Evolutionary conservation across 2,113 vertebrate genomes (phyloP).

Genomic region (Cyanoramphus novaezelandiae): DNA sequence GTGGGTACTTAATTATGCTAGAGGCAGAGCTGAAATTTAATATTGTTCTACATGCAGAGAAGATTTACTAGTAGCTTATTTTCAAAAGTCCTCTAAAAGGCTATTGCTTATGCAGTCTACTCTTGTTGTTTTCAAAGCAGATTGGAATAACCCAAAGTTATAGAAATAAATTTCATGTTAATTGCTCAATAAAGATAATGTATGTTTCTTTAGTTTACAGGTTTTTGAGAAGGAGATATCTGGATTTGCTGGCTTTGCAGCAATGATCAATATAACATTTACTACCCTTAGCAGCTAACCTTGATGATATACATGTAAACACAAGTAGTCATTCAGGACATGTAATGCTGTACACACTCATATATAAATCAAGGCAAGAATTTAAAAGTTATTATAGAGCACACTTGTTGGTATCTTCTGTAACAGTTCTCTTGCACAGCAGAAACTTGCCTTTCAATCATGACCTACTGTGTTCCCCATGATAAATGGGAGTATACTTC

Average conservation of each 20-base stretch:
- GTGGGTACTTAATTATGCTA: slow-evolving; percentile 75
- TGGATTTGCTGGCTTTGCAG: slow-evolving; percentile 19
- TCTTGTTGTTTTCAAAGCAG: slow-evolving; percentile 1
- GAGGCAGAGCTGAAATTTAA: slow-evolving; percentile 69
- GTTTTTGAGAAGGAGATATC: not conserved
- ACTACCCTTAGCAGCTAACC: not conserved
- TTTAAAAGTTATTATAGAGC: not conserved
- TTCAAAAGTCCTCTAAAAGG: slow-evolving; percentile 51
- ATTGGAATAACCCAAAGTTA: slow-evolving; percentile 38
- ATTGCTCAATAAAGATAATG: slow-evolving; percentile 48
- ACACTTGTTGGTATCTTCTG: not conserved
- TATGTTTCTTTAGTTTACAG: slow-evolving; percentile 18
- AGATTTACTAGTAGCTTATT: slow-evolving; percentile 55
- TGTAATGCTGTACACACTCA: not conserved
- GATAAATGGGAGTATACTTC: rapidly evolving
- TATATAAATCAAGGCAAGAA: not conserved
- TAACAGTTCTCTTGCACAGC: not conserved
- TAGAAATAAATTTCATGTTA: slow-evolving; percentile 57
- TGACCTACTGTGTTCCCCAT: not conserved
- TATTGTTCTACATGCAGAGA: slow-evolving; percentile 51
- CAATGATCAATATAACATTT: slow-evolving; percentile 1
- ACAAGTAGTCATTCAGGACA: not conserved
- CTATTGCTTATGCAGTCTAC: not conserved
- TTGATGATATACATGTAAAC: not conserved
- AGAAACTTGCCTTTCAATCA: not conserved